These are phyloP conservation scores for Neocloeon triangulifer DNA, from an alignment of 1,140 invertebrate species.

Conservation along the genomic window DNA sequence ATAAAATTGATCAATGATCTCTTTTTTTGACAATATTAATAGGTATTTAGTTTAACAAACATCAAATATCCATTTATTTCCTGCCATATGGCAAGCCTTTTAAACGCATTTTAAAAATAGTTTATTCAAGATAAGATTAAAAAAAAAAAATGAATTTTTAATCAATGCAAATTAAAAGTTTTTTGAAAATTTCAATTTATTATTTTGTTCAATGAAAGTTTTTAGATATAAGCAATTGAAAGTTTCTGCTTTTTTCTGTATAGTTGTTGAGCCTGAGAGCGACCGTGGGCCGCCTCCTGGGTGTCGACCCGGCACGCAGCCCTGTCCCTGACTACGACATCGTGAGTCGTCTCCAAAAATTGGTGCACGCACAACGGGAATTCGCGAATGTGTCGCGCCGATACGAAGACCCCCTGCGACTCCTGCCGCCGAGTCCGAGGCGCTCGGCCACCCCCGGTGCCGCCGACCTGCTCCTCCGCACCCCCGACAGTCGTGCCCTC, in stretches of 20 bases:
- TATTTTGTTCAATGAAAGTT: no score
- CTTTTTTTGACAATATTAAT: constrained; percentile 1
- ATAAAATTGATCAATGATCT: constrained; percentile 3
- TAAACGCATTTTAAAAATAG: no score
- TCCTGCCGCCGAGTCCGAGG: constrained; percentile 6
- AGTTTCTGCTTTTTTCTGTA: constrained; percentile 6
- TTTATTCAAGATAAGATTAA: no score
- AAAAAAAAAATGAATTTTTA: no score
- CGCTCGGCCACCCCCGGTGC: constrained; percentile 5
- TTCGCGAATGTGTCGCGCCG: constrained; percentile 47
- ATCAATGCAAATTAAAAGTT: no score
- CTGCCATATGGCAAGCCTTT: no score
- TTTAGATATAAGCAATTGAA: no score
- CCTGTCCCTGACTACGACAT: constrained; percentile 53
- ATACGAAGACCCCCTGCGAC: constrained; percentile 26
- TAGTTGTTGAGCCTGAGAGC: constrained; percentile 41
- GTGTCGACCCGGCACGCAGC: constrained; percentile 25
- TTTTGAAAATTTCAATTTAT: no score
- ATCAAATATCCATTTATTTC: no score
- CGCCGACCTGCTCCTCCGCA: not conserved
- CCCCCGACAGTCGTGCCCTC: not conserved
- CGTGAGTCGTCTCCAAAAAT: constrained; percentile 45
- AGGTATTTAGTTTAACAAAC: not conserved
- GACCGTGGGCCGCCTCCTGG: constrained; percentile 35
- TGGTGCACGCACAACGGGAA: constrained; percentile 51